A percentile compares a stretch with the other conserved stretches of the same genome.
Evolutionary conservation across 2,888 invertebrate species (phyloP).

Genomic region (Pollenia amentaria): DNA sequence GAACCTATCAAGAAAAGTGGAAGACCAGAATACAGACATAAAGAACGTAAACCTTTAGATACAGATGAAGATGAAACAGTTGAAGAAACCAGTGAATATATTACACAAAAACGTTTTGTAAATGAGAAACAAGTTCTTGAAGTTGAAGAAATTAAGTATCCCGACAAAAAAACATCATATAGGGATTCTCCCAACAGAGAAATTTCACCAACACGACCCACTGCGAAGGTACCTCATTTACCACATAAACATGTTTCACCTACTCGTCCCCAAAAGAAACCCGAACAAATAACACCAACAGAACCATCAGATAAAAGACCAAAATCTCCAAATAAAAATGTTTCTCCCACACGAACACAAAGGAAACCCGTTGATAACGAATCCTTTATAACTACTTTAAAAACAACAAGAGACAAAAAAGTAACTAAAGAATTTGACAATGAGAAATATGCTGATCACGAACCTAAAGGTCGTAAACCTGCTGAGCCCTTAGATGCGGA

Average conservation of each 20-base stretch:
- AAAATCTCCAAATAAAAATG: slow-evolving; percentile 23
- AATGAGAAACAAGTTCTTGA: not conserved
- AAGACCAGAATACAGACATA: no score
- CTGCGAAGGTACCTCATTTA: not conserved
- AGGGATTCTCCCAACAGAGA: not conserved
- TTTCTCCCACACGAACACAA: slow-evolving; percentile 17
- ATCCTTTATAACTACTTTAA: not conserved
- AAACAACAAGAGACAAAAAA: slow-evolving; percentile 3
- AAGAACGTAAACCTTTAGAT: not conserved
- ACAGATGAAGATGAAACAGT: slow-evolving; percentile 19
- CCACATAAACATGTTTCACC: slow-evolving; percentile 36
- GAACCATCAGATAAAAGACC: not conserved
- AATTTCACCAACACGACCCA: not conserved
- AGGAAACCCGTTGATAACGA: not conserved
- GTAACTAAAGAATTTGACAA: not conserved
- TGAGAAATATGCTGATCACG: not conserved
- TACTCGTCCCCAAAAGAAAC: not conserved
- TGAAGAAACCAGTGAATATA: slow-evolving; percentile 3
- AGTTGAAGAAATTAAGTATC: not conserved
- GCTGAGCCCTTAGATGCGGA: not conserved
- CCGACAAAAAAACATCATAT: not conserved
- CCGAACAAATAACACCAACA: not conserved
- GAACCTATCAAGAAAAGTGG: not conserved
- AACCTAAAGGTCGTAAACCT: slow-evolving; percentile 10
- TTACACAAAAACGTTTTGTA: not conserved